Base-by-base conservation (phyloP, 2,797 vertebrate species). In the Pseudotriccus pelzelni region DNA sequence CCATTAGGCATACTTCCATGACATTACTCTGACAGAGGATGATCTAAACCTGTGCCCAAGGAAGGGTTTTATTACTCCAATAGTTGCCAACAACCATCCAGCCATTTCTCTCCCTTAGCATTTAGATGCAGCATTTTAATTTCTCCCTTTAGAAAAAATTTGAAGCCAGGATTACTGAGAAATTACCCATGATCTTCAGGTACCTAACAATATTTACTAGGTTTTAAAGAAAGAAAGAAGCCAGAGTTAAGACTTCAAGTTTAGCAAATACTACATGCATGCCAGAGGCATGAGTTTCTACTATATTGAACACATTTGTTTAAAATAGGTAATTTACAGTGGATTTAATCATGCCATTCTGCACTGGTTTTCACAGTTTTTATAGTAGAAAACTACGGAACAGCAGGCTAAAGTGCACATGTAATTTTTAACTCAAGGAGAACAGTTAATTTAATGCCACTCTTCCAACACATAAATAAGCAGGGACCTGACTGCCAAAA, bases 151-250 rank as follows among this genome's bases (percentile, higher is more conserved):
- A 70, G 72, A 89, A 80, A 27, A 90, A 90, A 84, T 87, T 78
- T 67, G 83, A 95, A 89, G 58, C 41, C 59, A 89, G 22, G 43
- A 37, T 74, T 81, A 81, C 7, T 49, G 74, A 94, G 93, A 95
- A 87, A 87, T n/a, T 20, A 70, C 25, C 69, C 9, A 14, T 21
- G 72, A 89, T 77, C 58, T 84, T 88, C 59, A 84, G 53, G 13
- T 69, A 95, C 64, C 58, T 49, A 89, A 62, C 52, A 58, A 63
- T 5, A 30, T 53, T 86, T 39, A 90, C 21, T 9, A 62, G 37
- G 44, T 15, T 87, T 84, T 84, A 68, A 4, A 28, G 44, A 23
- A 84, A 66, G 41, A 96, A 87, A 84, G 79, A 91, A 87, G 6
- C 27, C 70, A 53, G n/a, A 36, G 37, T 81, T 75, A 83, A 73